Evolutionary conservation across 2,113 vertebrate genomes (phyloP).

Genomic region (Myrmecophaga tridactyla): DNA sequence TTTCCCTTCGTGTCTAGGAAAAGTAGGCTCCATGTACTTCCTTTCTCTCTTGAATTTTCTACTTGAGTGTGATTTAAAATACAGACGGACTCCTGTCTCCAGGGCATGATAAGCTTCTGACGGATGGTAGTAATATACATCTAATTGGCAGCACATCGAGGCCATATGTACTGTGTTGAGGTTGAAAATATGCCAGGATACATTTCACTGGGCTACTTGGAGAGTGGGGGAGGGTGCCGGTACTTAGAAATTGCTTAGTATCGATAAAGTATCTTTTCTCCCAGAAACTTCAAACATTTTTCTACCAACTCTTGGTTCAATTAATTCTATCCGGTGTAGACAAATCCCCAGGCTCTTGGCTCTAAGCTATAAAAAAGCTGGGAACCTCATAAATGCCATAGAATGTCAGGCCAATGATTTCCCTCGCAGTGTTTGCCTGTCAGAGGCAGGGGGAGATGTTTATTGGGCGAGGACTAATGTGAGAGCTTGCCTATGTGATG

Average conservation of each 20-base stretch:
- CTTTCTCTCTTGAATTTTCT: background rate
- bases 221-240: background rate
- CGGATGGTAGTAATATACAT: background rate
- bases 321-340: background rate
- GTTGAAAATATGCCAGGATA: background rate
- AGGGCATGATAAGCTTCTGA: background rate
- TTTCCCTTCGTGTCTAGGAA: background rate
- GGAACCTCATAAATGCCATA: background rate
- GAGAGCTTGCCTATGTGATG: background rate
- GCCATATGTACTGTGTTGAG: background rate
- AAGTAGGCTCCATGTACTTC: background rate
- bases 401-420: background rate
- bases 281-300: background rate
- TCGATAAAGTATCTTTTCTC: background rate
- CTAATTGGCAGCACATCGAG: background rate
- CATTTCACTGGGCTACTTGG: background rate
- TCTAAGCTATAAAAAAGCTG: background rate
- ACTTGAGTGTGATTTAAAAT: constrained; percentile 22
- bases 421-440: background rate
- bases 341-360: background rate
- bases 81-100: background rate
- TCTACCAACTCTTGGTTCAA: background rate
- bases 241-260: constrained; percentile 23
- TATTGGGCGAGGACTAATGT: background rate
- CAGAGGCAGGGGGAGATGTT: background rate